Evolutionary conservation across 2,888 invertebrate genomes (phyloP).

Genomic region (Harpalus rubripes): DNA sequence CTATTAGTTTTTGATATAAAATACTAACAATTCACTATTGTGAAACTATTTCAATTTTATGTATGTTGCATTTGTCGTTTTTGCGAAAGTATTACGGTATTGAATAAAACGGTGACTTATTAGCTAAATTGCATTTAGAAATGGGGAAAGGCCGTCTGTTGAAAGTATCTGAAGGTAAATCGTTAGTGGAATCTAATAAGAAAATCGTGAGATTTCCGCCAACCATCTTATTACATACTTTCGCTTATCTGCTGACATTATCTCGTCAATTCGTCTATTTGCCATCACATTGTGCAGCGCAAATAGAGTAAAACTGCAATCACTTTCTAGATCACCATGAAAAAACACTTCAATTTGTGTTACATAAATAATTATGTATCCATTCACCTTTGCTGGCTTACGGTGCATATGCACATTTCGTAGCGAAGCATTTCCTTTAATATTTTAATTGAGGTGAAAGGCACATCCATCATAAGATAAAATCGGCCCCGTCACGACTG

Average conservation of each 20-base stretch:
- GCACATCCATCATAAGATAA: slow-evolving; percentile 58
- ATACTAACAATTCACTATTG: neutral
- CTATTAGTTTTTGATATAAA: too few species aligned
- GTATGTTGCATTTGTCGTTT: neutral
- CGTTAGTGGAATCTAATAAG: slow-evolving; percentile 20
- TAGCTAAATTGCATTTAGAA: neutral
- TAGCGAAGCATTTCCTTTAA: slow-evolving; percentile 35
- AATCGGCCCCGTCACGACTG: slow-evolving; percentile 47
- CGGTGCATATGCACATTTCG: slow-evolving; percentile 22
- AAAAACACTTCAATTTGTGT: slow-evolving; percentile 52
- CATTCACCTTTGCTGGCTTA: slow-evolving; percentile 34
- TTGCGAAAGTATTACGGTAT: neutral
- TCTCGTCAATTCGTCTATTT: slow-evolving; percentile 43
- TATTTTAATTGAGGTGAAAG: slow-evolving; percentile 57
- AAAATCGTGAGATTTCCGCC: slow-evolving; percentile 28
- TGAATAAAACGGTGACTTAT: neutral
- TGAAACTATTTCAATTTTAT: neutral
- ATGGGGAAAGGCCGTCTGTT: slow-evolving; percentile 1
- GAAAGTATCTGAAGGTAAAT: slow-evolving; percentile 18
- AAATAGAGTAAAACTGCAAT: slow-evolving; percentile 50
- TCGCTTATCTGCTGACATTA: slow-evolving; percentile 35
- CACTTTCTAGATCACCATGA: slow-evolving; percentile 53
- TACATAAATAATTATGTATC: slow-evolving; percentile 45
- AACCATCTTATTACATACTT: slow-evolving; percentile 42
- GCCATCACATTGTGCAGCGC: slow-evolving; percentile 44